These are phyloP conservation scores for Elgaria multicarinata DNA, from an alignment of 2,113 vertebrate genomes.

Conservation along the genomic window DNA sequence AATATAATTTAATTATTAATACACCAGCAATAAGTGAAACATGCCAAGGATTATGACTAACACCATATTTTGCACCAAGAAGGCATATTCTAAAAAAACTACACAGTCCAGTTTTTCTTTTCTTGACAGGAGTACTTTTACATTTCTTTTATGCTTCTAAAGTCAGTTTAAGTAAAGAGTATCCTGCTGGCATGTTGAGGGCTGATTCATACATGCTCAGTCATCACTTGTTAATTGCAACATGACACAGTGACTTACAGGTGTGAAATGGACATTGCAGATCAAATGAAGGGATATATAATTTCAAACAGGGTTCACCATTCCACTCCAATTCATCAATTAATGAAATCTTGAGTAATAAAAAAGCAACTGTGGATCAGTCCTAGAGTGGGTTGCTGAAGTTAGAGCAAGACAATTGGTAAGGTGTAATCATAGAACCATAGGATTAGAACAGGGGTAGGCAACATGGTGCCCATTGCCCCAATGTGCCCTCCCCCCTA, in stretches of 20 bases:
- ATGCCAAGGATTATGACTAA: rapidly evolving
- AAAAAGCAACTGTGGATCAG: neutral
- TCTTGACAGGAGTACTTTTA: neutral
- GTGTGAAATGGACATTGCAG: neutral
- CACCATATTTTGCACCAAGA: neutral
- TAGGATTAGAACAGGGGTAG: too few species aligned
- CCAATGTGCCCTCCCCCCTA: too few species aligned
- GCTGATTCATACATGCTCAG: neutral
- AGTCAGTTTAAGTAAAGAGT: neutral
- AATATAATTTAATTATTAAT: constrained; percentile 24
- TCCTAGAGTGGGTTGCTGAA: neutral
- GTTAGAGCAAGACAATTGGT: neutral
- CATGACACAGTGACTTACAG: too few species aligned
- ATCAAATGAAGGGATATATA: neutral
- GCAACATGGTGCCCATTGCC: too few species aligned
- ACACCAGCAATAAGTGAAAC: neutral
- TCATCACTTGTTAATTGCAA: neutral
- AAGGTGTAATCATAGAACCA: too few species aligned
- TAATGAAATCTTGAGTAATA: neutral
- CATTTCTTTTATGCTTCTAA: neutral
- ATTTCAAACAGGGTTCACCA: neutral
- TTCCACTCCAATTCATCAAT: neutral
- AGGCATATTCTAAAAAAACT: neutral
- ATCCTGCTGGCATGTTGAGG: neutral
- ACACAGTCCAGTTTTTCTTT: neutral